Conservation (phyloP, 1,140 invertebrate genomes). For the Rhynchophorus ferrugineus region DNA sequence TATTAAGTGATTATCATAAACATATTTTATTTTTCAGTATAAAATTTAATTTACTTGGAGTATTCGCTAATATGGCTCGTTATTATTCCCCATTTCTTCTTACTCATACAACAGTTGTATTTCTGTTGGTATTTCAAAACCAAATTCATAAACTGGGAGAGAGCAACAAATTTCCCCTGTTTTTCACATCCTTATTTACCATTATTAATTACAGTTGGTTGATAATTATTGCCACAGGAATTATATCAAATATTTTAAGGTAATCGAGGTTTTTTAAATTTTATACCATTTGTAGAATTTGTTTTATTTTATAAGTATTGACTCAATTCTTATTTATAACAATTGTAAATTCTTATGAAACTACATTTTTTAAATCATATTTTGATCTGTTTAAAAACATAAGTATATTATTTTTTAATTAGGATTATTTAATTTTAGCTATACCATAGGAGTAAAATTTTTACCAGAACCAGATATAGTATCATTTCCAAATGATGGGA, state of each 20-base stretch:
- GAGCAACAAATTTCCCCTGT: slow-evolving; percentile 29
- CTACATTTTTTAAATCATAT: too few relatives aligned
- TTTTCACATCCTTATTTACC: slow-evolving; percentile 39
- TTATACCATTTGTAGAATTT: background rate
- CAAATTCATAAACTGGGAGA: slow-evolving; percentile 34
- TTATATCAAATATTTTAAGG: background rate
- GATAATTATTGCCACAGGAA: background rate
- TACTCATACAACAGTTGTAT: slow-evolving; percentile 39
- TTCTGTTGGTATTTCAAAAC: slow-evolving; percentile 39
- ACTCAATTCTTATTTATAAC: slow-evolving; percentile 1
- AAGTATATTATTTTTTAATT: too few relatives aligned
- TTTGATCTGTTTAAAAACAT: too few relatives aligned
- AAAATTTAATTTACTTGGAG: slow-evolving; percentile 30
- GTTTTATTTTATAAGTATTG: background rate
- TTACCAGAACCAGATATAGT: slow-evolving; percentile 33
- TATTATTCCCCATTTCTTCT: slow-evolving; percentile 40
- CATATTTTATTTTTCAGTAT: slow-evolving; percentile 35
- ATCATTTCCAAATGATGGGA: slow-evolving; percentile 31
- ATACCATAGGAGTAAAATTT: slow-evolving; percentile 7
- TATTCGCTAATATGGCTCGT: slow-evolving; percentile 39
- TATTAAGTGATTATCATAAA: slow-evolving; percentile 2
- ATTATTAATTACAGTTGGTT: slow-evolving; percentile 40
- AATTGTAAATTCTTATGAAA: too few relatives aligned
- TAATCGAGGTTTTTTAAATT: background rate
- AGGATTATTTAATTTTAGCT: slow-evolving; percentile 7